Evolutionary conservation across 2,113 vertebrate species (phyloP).

Genomic region (Mirounga angustirostris): DNA sequence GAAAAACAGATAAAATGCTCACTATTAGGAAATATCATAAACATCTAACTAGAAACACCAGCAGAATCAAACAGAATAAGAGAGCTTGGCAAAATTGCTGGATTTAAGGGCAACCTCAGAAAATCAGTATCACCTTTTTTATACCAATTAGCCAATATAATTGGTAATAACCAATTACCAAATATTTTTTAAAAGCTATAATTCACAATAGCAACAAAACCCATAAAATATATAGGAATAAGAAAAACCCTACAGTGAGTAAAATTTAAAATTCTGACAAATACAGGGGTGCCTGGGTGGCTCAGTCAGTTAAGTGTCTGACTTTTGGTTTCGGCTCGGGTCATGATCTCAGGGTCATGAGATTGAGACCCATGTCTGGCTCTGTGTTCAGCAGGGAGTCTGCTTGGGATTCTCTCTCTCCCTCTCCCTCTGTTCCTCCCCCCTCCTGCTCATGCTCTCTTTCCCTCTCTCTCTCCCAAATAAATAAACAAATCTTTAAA

Average conservation of each 20-base stretch:
- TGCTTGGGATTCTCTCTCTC: background rate
- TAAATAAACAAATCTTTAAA: background rate
- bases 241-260: background rate
- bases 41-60: background rate
- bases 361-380: too few species aligned
- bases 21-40: slow-evolving; percentile 31
- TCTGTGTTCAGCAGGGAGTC: background rate
- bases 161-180: background rate
- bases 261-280: slow-evolving; percentile 39
- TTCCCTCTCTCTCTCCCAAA: background rate
- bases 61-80: background rate
- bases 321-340: background rate
- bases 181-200: background rate
- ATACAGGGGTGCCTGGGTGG: background rate
- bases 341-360: background rate
- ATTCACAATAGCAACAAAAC: background rate
- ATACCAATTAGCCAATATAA: background rate
- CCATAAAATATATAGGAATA: background rate
- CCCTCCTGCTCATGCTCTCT: background rate
- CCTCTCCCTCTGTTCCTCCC: background rate
- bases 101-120: background rate
- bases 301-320: background rate
- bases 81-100: background rate
- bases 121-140: slow-evolving; percentile 10
- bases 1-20: background rate